Evolutionary conservation across 2,797 vertebrate genomes (phyloP).

Genomic region (Philypnodon macrostomus): DNA sequence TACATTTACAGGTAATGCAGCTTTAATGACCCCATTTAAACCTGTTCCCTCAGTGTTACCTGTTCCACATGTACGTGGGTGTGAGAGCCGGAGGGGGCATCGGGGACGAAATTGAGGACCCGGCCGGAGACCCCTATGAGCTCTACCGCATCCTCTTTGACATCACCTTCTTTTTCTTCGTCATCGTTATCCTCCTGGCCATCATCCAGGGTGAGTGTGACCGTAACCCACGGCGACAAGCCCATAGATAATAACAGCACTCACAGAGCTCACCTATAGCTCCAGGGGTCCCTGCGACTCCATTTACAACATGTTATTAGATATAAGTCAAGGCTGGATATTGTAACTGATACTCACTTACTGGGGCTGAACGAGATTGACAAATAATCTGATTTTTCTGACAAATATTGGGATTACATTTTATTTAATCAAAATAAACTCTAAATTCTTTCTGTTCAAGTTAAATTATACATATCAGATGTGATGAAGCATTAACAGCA

Average conservation of each 20-base stretch:
- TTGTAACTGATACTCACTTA: conserved; percentile 6
- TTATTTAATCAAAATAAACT: too few species aligned
- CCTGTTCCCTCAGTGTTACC: conserved; percentile 84
- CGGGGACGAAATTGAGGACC: conserved; percentile 98
- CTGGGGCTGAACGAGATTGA: background rate
- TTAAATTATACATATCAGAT: too few species aligned
- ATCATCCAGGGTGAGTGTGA: conserved; percentile 90
- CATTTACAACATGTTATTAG: background rate
- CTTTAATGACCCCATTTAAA: background rate
- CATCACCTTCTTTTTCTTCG: conserved; percentile 99
- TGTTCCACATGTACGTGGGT: conserved; percentile 99
- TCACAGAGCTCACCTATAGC: background rate
- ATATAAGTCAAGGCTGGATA: background rate
- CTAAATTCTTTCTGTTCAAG: too few species aligned
- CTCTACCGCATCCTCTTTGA: conserved; percentile 98
- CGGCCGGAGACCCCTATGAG: conserved; percentile 95
- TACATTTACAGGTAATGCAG: background rate
- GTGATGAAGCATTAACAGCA: too few species aligned
- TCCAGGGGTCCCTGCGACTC: background rate
- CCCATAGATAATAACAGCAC: background rate
- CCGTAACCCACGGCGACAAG: background rate
- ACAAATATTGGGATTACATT: too few species aligned
- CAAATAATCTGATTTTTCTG: too few species aligned
- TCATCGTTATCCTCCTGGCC: conserved; percentile 96
- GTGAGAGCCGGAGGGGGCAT: conserved; percentile 97